Percentiles rank a stretch among this genome's conserved stretches.
Conservation (phyloP, 1,140 invertebrate genomes). For the Pogonomyrmex barbatus region DNA sequence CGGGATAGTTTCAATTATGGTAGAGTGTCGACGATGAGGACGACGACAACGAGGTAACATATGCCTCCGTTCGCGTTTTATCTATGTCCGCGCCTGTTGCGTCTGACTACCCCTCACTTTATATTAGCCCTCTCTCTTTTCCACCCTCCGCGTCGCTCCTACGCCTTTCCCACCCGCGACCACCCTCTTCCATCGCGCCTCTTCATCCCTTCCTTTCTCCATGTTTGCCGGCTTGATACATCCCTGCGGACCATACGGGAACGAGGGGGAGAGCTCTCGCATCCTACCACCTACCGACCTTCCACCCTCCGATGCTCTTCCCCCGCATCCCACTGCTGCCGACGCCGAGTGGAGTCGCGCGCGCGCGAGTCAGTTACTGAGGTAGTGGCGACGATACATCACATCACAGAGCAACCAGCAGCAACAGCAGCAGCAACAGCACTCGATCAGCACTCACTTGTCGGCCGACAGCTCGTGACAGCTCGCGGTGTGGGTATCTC, state of each 20-base stretch:
- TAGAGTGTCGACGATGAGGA: constrained; percentile 21
- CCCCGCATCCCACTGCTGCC: background rate
- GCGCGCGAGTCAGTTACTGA: constrained; percentile 57
- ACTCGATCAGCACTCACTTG: constrained; percentile 64
- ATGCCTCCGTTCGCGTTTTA: constrained; percentile 27
- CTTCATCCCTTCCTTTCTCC: background rate
- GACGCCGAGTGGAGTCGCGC: constrained; percentile 40
- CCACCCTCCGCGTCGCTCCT: background rate
- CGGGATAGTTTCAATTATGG: constrained; percentile 37
- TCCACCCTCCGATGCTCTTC: constrained; percentile 38
- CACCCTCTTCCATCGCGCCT: constrained; percentile 13
- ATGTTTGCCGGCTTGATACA: constrained; percentile 54
- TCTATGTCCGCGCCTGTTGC: constrained; percentile 45
- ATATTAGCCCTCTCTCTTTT: constrained; percentile 37
- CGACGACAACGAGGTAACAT: background rate
- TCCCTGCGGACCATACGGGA: constrained; percentile 54
- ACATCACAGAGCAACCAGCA: constrained; percentile 26
- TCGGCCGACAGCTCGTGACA: constrained; percentile 46
- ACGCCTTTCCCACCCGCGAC: constrained; percentile 1
- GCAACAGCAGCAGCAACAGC: constrained; percentile 20
- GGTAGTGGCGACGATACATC: constrained; percentile 58
- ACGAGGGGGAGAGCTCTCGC: constrained; percentile 52
- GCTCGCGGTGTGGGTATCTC: background rate
- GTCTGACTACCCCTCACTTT: constrained; percentile 26
- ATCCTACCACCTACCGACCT: constrained; percentile 55